Conservation (phyloP, 1,140 invertebrate genomes). For the Drosophila mojavensis region DNA sequence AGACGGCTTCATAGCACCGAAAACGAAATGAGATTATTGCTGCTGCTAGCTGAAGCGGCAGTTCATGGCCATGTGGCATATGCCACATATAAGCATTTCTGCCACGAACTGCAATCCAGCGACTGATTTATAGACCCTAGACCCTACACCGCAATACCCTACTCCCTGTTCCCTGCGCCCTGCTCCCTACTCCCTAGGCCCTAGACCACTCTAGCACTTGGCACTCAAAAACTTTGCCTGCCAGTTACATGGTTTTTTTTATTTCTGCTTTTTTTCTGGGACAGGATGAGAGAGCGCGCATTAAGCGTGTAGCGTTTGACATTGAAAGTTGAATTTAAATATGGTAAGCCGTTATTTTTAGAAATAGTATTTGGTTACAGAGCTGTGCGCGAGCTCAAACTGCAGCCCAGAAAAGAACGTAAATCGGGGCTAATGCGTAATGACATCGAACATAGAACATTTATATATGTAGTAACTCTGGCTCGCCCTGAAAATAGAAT, state of each 20-base stretch:
- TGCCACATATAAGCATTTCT: conserved; percentile 35
- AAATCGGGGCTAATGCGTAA: conserved; percentile 25
- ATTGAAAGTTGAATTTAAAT: conserved; percentile 53
- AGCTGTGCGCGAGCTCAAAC: neutral
- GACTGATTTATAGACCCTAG: conserved; percentile 43
- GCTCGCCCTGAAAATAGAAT: conserved; percentile 11
- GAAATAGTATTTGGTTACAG: conserved; percentile 5
- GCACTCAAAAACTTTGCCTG: conserved; percentile 49
- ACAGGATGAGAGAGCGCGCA: conserved; percentile 10
- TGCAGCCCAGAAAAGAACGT: conserved; percentile 1
- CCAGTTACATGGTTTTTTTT: conserved; percentile 6
- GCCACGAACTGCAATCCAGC: conserved; percentile 32
- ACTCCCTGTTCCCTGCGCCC: neutral
- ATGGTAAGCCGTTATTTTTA: conserved; percentile 50
- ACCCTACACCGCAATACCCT: neutral
- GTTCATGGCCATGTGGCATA: conserved; percentile 54
- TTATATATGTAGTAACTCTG: neutral
- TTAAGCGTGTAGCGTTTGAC: conserved; percentile 46
- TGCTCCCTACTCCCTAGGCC: neutral
- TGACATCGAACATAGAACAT: conserved; percentile 23
- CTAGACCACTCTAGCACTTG: conserved; percentile 17
- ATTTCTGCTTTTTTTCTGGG: neutral
- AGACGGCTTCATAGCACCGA: conserved; percentile 44
- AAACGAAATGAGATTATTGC: neutral
- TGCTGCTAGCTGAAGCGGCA: conserved; percentile 36